A percentile compares a stretch with the other conserved stretches of the same genome.
phyloP scores from a whole-genome alignment of 2,113 vertebrate genomes.

The Corythornis cristatus region DNA sequence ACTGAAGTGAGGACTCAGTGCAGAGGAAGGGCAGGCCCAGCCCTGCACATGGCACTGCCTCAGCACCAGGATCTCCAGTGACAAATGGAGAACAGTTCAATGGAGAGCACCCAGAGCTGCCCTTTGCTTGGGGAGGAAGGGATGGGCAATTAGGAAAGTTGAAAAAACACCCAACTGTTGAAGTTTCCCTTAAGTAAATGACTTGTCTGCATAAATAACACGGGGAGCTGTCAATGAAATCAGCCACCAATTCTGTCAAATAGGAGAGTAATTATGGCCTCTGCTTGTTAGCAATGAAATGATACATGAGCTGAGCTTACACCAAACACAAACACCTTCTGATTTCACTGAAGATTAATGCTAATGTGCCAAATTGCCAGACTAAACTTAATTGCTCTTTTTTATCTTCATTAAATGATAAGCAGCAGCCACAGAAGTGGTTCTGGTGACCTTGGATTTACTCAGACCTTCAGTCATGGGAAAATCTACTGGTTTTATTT shows the following conservation, averaged over 20 bases:
- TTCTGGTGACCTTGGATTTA: slow-evolving; percentile 45
- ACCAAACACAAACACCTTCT: slow-evolving; percentile 37
- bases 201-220: not conserved
- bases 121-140: not conserved
- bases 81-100: too few relatives aligned
- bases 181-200: not conserved
- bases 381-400: slow-evolving; percentile 64
- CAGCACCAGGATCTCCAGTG: too few relatives aligned
- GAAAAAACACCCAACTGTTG: not conserved
- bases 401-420: slow-evolving; percentile 65
- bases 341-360: slow-evolving; percentile 64
- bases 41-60: rapidly evolving
- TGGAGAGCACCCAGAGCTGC: not conserved
- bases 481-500: not conserved
- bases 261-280: slow-evolving; percentile 42
- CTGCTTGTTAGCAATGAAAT: slow-evolving; percentile 11
- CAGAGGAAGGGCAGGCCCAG: not conserved
- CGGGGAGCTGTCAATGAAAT: slow-evolving; percentile 20
- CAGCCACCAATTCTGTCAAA: slow-evolving; percentile 20
- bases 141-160: not conserved
- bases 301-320: slow-evolving; percentile 31
- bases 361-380: slow-evolving; percentile 59
- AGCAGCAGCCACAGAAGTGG: not conserved
- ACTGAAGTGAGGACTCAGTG: not conserved
- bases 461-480: not conserved